Evolutionary conservation across 2,113 vertebrate genomes (phyloP).

Genomic region (Gallinago jamesoni): DNA sequence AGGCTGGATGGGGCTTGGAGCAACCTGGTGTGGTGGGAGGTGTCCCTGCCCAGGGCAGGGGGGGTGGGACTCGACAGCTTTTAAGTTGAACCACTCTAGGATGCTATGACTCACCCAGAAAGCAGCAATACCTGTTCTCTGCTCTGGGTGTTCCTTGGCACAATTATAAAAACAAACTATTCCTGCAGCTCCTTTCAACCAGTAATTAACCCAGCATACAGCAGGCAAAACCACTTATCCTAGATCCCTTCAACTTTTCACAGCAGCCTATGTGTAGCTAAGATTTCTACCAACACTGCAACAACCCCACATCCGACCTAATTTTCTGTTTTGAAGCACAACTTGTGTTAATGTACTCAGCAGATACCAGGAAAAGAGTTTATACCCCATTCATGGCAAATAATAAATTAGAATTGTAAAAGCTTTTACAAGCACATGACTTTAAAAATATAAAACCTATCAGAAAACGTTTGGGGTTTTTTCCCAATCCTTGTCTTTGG

Average conservation of each 20-base stretch:
- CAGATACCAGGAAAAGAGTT: not conserved
- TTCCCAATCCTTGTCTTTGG: not conserved
- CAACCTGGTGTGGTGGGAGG: too few species aligned
- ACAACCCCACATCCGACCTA: not conserved
- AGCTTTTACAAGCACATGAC: not conserved
- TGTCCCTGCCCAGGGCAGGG: too few species aligned
- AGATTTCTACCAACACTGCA: not conserved
- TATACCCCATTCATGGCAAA: not conserved
- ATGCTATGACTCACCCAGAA: not conserved
- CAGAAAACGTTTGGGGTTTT: not conserved
- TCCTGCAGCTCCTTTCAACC: not conserved
- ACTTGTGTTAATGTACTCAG: not conserved
- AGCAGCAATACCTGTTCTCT: not conserved
- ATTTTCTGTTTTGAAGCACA: not conserved
- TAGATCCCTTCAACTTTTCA: not conserved
- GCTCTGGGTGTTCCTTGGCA: not conserved
- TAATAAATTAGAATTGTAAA: not conserved
- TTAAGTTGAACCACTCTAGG: too few species aligned
- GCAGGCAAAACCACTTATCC: not conserved
- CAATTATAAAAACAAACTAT: not conserved
- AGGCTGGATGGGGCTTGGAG: too few species aligned
- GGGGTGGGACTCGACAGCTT: too few species aligned
- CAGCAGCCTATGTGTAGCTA: not conserved
- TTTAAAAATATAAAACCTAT: not conserved
- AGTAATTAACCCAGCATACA: not conserved